Evolutionary conservation across 2,888 invertebrate genomes (phyloP).

Genomic region (Furcula furcula): DNA sequence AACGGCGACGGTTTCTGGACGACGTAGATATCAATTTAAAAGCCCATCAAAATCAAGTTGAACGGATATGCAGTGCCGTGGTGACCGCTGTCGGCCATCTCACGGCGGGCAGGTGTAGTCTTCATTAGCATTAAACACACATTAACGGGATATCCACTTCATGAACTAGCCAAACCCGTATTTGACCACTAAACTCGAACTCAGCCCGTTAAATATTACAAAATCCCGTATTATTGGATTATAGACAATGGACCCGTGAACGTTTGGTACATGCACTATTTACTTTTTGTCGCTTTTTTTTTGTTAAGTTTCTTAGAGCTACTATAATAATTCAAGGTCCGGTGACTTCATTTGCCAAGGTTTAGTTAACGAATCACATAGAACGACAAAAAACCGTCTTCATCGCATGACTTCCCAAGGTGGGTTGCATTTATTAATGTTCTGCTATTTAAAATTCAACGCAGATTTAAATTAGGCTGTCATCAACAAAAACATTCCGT

Average conservation of each 20-base stretch:
- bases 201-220: constrained; percentile 23
- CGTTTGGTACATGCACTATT: constrained; percentile 13
- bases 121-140: constrained; percentile 69
- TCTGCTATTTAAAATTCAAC: constrained; percentile 18
- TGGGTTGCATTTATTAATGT: constrained; percentile 17
- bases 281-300: constrained; percentile 41
- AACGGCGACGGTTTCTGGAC: too few relatives aligned
- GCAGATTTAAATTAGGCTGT: constrained; percentile 20
- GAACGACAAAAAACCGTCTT: constrained; percentile 45
- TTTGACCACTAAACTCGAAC: constrained; percentile 45
- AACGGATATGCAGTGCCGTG: constrained; percentile 24
- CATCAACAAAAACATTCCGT: constrained; percentile 1
- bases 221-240: constrained; percentile 22
- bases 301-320: constrained; percentile 46
- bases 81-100: constrained; percentile 16
- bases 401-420: constrained; percentile 41
- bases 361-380: constrained; percentile 43
- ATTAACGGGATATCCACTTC: constrained; percentile 63
- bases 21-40: too few relatives aligned
- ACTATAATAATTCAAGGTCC: constrained; percentile 57
- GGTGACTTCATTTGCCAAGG: constrained; percentile 52
- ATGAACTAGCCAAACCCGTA: constrained; percentile 46
- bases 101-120: constrained; percentile 52
- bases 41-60: constrained; percentile 19
- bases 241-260: constrained; percentile 13